These are phyloP conservation scores for Piezodorus guildinii DNA, from an alignment of 1,140 invertebrate species.

Conservation along the genomic window DNA sequence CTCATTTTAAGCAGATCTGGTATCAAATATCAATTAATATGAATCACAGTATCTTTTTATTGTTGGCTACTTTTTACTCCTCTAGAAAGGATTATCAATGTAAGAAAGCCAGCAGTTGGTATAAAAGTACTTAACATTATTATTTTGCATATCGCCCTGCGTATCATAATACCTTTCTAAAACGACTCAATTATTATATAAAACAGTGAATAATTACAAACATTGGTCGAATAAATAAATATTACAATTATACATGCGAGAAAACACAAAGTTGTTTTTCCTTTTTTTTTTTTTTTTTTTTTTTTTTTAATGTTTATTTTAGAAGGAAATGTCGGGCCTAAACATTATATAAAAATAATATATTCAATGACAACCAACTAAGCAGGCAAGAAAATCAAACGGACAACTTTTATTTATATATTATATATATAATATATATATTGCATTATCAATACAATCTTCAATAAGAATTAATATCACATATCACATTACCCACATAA, in stretches of 20 bases:
- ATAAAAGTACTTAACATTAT: not conserved
- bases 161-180: not conserved
- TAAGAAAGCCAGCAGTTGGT: conserved; percentile 1
- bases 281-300: not conserved
- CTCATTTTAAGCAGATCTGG: not conserved
- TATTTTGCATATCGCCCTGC: not conserved
- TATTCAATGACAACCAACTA: conserved; percentile 13
- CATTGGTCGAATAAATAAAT: conserved; percentile 4
- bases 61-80: conserved; percentile 4
- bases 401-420: conserved; percentile 3
- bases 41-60: conserved; percentile 7
- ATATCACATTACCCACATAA: conserved; percentile 16
- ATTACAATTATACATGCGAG: conserved; percentile 7
- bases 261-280: not conserved
- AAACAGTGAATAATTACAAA: conserved; percentile 6
- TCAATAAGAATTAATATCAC: conserved; percentile 18
- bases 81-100: conserved; percentile 1
- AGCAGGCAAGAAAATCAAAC: conserved; percentile 13
- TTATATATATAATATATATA: conserved; percentile 10
- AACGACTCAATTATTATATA: not conserved
- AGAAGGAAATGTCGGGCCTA: not conserved
- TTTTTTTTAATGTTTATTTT: not conserved
- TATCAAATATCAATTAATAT: not conserved
- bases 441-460: conserved; percentile 7
- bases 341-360: conserved; percentile 11